phyloP scores from a whole-genome alignment of 30 jellyfish, hydroid and myxozoan species.

The Pseudorhiza aurosa region DNA sequence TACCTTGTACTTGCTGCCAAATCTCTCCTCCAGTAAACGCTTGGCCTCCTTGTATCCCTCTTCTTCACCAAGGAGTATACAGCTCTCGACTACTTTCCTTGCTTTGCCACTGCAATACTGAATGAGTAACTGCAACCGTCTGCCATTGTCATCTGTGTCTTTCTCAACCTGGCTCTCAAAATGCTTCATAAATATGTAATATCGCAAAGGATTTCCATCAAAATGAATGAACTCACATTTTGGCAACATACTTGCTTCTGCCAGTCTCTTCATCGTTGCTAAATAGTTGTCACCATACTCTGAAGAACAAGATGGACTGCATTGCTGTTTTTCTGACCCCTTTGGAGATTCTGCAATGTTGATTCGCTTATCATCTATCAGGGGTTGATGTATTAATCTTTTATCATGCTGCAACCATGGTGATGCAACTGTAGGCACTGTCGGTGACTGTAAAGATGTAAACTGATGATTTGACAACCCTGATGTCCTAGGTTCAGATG shows the following conservation, averaged over 20 bases:
- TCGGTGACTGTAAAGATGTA: constrained; percentile 13
- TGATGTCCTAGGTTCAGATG: constrained; percentile 11
- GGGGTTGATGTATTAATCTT: no score
- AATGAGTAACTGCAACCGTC: constrained; percentile 48
- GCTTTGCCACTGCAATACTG: constrained; percentile 45
- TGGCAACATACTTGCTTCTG: constrained; percentile 45
- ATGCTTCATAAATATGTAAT: constrained; percentile 11
- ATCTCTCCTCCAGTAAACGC: constrained; percentile 46
- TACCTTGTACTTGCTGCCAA: constrained; percentile 27
- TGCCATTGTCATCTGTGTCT: constrained; percentile 29
- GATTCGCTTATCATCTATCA: constrained; percentile 24
- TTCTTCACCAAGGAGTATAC: constrained; percentile 18
- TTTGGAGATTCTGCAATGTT: not conserved
- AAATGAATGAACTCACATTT: constrained; percentile 29
- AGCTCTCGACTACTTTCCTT: constrained; percentile 27
- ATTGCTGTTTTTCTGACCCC: constrained; percentile 11
- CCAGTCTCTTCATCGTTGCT: constrained; percentile 34
- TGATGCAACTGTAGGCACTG: not conserved
- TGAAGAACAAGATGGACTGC: constrained; percentile 15
- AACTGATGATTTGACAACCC: constrained; percentile 30
- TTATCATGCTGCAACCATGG: constrained; percentile 7
- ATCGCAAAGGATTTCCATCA: constrained; percentile 45
- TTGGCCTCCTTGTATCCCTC: constrained; percentile 42
- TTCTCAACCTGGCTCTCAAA: constrained; percentile 32
- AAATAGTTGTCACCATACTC: constrained; percentile 34